phyloP scores from a whole-genome alignment of 1,140 invertebrate species.

The Brachionus sp. region DNA sequence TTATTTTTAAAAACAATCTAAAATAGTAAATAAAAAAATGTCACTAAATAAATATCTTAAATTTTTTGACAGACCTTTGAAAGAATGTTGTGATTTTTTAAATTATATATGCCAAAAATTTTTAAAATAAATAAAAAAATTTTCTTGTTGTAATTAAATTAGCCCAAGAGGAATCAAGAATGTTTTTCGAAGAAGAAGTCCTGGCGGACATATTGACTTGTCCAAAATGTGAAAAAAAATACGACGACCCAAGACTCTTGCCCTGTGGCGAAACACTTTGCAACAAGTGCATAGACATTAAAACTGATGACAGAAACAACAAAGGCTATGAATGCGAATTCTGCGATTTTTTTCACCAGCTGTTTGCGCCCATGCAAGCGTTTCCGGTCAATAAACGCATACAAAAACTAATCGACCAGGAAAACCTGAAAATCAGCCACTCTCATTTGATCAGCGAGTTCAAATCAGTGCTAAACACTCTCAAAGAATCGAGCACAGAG shows the following conservation, averaged over 20 bases:
- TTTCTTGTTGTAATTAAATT: too few species aligned
- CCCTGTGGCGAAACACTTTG: neutral
- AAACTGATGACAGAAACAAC: neutral
- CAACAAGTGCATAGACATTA: neutral
- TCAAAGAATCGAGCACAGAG: neutral
- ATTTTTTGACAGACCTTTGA: too few species aligned
- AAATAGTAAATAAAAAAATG: too few species aligned
- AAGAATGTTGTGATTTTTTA: too few species aligned
- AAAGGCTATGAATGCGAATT: neutral
- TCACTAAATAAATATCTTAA: too few species aligned
- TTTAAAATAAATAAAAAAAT: too few species aligned
- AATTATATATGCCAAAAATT: too few species aligned
- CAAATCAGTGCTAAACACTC: neutral
- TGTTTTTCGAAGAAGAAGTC: conserved; percentile 2
- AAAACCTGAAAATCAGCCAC: neutral
- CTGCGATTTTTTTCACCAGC: neutral
- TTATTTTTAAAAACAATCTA: too few species aligned
- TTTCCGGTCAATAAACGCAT: neutral
- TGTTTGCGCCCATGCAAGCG: neutral
- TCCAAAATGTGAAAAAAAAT: neutral
- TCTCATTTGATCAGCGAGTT: neutral
- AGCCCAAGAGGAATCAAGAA: neutral
- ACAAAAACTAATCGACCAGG: neutral
- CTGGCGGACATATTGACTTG: neutral
- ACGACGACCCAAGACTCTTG: neutral